Conservation (phyloP, 2,797 vertebrate species). For the Spizella passerina region DNA sequence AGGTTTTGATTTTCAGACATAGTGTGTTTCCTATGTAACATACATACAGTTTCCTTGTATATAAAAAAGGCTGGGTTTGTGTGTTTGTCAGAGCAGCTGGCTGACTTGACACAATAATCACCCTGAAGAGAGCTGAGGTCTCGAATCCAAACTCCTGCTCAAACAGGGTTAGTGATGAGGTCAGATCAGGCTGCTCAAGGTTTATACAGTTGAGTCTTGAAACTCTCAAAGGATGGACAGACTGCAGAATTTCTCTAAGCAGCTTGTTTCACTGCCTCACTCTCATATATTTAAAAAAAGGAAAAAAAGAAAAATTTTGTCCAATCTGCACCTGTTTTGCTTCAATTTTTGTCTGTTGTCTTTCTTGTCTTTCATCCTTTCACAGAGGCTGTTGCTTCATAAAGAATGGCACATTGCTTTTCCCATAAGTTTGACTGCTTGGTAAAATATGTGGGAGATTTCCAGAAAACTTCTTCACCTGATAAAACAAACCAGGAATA, state of each 20-base stretch:
- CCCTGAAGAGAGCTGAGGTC: not conserved
- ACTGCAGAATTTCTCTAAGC: not conserved
- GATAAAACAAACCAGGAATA: not conserved
- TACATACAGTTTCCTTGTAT: not conserved
- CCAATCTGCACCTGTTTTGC: not conserved
- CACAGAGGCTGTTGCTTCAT: not conserved
- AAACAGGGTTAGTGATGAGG: not conserved
- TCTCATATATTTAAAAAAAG: not conserved
- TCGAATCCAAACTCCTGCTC: not conserved
- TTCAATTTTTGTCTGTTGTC: not conserved
- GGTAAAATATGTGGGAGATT: not conserved
- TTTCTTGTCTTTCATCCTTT: not conserved
- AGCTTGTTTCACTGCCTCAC: not conserved
- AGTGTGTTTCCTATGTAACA: not conserved
- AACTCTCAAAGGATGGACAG: not conserved
- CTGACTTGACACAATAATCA: not conserved
- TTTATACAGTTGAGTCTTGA: not conserved
- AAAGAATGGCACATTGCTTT: not conserved
- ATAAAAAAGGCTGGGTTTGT: not conserved
- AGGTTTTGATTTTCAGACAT: not conserved
- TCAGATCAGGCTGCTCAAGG: not conserved
- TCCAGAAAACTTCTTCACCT: not conserved
- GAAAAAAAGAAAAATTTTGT: accelerated
- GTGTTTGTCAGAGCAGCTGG: not conserved
- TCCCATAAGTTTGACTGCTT: not conserved